phyloP scores from a whole-genome alignment of 2,113 vertebrate genomes.

The Clarias macrocephalus region DNA sequence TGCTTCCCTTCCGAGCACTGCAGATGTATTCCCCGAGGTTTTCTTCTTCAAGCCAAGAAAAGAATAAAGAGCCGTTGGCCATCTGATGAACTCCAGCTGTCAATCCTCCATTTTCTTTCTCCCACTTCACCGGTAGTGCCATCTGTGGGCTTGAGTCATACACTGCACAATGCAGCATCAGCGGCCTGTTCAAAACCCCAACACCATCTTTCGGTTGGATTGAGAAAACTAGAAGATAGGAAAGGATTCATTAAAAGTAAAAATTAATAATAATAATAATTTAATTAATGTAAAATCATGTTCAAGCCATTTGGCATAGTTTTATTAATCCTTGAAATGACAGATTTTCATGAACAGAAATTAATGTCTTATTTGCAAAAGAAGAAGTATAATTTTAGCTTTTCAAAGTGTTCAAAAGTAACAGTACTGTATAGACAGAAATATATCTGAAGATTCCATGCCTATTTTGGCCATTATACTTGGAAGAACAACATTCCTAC shows the following conservation, averaged over 20 bases:
- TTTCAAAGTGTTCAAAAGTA: background rate
- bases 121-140: conserved; percentile 51
- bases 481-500: background rate
- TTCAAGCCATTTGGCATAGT: background rate
- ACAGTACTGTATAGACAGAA: background rate
- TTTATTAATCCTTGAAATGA: background rate
- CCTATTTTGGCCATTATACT: background rate
- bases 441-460: background rate
- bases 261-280: too few species aligned
- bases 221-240: conserved; percentile 48
- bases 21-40: conserved; percentile 60
- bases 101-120: conserved; percentile 36
- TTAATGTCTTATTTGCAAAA: background rate
- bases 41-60: conserved; percentile 49
- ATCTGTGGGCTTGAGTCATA: conserved; percentile 45
- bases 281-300: background rate
- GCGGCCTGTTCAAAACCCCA: conserved; percentile 46
- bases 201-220: conserved; percentile 48
- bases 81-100: conserved; percentile 43
- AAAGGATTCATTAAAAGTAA: background rate
- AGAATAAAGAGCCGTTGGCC: conserved; percentile 58
- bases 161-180: conserved; percentile 57
- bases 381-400: background rate
- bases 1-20: conserved; percentile 41
- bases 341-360: background rate